Conservation (phyloP, 2,113 vertebrate genomes). For the Malaclemys terrapin region DNA sequence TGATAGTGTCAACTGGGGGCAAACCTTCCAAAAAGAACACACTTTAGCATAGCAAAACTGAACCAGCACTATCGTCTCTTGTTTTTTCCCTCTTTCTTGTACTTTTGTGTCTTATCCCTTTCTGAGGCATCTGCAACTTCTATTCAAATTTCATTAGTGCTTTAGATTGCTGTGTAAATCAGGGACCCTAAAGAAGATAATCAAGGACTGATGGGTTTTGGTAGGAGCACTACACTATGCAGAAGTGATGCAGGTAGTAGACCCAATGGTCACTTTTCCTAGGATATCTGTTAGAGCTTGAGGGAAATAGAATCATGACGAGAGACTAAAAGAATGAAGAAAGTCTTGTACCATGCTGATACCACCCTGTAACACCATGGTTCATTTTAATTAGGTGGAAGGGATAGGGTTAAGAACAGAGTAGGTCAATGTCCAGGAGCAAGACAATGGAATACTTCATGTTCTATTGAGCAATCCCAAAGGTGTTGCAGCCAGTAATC, state of each 20-base stretch:
- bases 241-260: background rate
- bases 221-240: background rate
- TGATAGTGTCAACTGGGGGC: slow-evolving; percentile 58
- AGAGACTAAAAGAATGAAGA: background rate
- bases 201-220: background rate
- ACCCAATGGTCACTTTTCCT: background rate
- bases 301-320: background rate
- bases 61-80: slow-evolving; percentile 52
- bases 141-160: slow-evolving; percentile 42
- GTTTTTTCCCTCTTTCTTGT: slow-evolving; percentile 41
- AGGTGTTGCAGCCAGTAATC: background rate
- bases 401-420: background rate
- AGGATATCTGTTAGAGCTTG: background rate
- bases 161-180: slow-evolving; percentile 25
- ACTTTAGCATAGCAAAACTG: slow-evolving; percentile 66
- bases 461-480: background rate
- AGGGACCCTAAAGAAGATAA: background rate
- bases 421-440: background rate
- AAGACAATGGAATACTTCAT: background rate
- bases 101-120: slow-evolving; percentile 64
- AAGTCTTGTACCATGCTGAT: background rate
- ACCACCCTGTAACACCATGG: background rate
- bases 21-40: slow-evolving; percentile 65
- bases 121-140: slow-evolving; percentile 53
- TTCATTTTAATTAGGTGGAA: background rate